These are phyloP conservation scores for Cebus imitator DNA, from an alignment of 2,113 vertebrate genomes.

Conservation along the genomic window DNA sequence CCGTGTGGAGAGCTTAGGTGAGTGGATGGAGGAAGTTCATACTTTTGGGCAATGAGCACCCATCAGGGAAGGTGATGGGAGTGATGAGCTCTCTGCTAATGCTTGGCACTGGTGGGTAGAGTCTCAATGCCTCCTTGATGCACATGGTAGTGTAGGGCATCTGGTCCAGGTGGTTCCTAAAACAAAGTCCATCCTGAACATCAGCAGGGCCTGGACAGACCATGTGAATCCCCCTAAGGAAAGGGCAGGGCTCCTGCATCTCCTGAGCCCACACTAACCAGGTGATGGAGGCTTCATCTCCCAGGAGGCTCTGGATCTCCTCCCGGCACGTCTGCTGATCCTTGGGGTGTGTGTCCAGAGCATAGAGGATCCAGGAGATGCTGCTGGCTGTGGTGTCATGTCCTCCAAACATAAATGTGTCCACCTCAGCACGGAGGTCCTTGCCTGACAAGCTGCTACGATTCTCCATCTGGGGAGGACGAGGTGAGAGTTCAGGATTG, in stretches of 20 bases:
- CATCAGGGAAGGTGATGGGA: slow-evolving; percentile 91
- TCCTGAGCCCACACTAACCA: slow-evolving; percentile 87
- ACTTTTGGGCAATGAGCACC: slow-evolving; percentile 90
- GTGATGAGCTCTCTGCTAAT: slow-evolving; percentile 82
- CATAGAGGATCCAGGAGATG: slow-evolving; percentile 91
- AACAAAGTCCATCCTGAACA: not conserved
- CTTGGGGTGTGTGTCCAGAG: slow-evolving; percentile 87
- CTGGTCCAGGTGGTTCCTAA: slow-evolving; percentile 91
- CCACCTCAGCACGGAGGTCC: slow-evolving; percentile 91
- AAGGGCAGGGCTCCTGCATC: not conserved
- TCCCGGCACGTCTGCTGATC: slow-evolving; percentile 90
- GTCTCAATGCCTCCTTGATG: slow-evolving; percentile 91
- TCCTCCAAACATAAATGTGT: slow-evolving; percentile 95
- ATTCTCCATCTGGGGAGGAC: slow-evolving; percentile 85
- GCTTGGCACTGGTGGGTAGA: slow-evolving; percentile 87
- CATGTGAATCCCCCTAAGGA: no score
- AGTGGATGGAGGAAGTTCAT: not conserved
- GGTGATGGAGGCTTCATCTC: slow-evolving; percentile 81
- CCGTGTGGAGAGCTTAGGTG: not conserved
- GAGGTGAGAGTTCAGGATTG: not conserved
- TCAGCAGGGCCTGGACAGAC: rapidly evolving
- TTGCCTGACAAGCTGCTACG: slow-evolving; percentile 87
- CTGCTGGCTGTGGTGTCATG: slow-evolving; percentile 93
- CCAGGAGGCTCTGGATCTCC: slow-evolving; percentile 86
- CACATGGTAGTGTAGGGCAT: slow-evolving; percentile 94